A percentile compares a stretch with the other conserved stretches of the same genome.
Conservation (phyloP, 35 echinoderm and acorn worm genomes). For the Diadema setosum region DNA sequence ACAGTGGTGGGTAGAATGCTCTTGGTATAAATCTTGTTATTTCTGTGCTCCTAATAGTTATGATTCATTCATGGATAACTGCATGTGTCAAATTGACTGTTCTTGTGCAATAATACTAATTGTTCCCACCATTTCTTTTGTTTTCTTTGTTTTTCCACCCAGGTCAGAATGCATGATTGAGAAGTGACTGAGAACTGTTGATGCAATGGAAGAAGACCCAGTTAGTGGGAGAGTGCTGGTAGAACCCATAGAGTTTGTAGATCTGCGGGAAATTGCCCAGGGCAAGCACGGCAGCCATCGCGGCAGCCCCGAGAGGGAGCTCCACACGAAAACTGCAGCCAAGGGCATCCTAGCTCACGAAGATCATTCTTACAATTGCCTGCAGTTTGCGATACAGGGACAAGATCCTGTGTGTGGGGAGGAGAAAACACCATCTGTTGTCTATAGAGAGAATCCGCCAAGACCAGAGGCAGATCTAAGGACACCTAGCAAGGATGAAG, state of each 20-base stretch:
- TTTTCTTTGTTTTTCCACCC: too few species aligned
- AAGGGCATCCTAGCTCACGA: not conserved
- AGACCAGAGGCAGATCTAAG: not conserved
- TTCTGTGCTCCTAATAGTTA: too few species aligned
- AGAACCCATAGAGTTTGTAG: not conserved
- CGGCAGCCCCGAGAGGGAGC: not conserved
- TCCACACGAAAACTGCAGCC: not conserved
- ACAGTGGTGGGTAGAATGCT: too few species aligned
- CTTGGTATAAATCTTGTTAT: too few species aligned
- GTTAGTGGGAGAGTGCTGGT: not conserved
- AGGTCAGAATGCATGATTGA: too few species aligned
- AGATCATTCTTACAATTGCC: slow-evolving; percentile 1
- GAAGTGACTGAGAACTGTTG: too few species aligned
- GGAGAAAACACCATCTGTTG: not conserved
- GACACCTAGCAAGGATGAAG: slow-evolving; percentile 78
- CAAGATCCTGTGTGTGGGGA: too few species aligned
- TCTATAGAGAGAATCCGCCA: not conserved
- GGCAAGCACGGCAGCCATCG: not conserved
- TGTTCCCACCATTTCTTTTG: too few species aligned
- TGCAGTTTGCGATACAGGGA: not conserved
- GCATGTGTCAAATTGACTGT: too few species aligned
- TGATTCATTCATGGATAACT: too few species aligned
- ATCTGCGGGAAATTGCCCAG: not conserved
- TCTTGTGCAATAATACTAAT: too few species aligned
- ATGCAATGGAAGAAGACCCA: too few species aligned